Base-by-base conservation (phyloP, 64 coral and sea anemone species). In the Actinia tenebrosa region DNA sequence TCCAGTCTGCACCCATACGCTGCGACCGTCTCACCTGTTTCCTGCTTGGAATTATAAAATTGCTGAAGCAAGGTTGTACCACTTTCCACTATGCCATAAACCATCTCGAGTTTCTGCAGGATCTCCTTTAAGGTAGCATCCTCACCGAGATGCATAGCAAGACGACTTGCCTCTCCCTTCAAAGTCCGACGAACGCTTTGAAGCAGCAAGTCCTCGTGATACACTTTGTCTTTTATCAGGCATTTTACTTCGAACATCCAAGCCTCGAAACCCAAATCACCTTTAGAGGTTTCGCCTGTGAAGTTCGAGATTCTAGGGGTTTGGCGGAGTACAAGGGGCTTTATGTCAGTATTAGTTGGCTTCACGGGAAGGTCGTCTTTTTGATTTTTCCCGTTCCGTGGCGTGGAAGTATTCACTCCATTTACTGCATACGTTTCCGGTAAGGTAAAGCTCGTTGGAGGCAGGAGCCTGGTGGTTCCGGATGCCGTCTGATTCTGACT, bases 211-310 rank as follows among this genome's bases (percentile, higher is more conserved):
- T 80, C 78, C 13, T 42, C 16, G 43, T 80, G 42, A 37, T 80
- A 80, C 43, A 80, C 42, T 14, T 80, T 80, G 19, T 80, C 78
- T 52, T 18, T 9, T 42, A 80, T 45, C 19, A 80, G 46, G 45
- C 78, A 80, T 46, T 22, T 44, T 4, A 80, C 78, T 80, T 80
- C 78, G 16, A 80, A 80, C 44, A 46, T 80, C 78, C 78, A 80
- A 8, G 78, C 42, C 78, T 80, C 78, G 45, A 80, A 46, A 80
- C 43, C 7, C 13, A 52, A 42, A 15, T 80, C 44, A 10, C 78
- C 78, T 80, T 80, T 80, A 18, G 44, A 3, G 13, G 16, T 20
- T 20, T 13, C 25, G 17, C 78, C 78, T 17, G 78, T 45, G 45
- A 80, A 80, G 46, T 7, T 46, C 16, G 78, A 80, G 19, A 80